Conservation (phyloP, 2,888 invertebrate genomes). For the Neoitamus cyanurus region DNA sequence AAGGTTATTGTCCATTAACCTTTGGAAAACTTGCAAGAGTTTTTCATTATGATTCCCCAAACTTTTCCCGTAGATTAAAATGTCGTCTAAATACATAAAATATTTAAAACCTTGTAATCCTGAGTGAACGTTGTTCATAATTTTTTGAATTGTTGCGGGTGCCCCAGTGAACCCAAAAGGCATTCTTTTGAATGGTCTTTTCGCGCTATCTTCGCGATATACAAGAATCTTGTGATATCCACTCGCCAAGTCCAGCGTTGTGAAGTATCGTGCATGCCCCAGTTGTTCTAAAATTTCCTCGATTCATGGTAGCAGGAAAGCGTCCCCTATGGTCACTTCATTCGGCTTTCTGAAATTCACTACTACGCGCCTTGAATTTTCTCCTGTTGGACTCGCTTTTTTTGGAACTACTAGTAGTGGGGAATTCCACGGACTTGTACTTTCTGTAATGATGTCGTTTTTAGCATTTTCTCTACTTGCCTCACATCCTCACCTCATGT, state of each 20-base stretch:
- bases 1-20: constrained; percentile 53
- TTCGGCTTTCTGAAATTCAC: constrained; percentile 21
- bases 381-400: background rate
- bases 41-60: constrained; percentile 37
- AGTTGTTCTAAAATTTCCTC: background rate
- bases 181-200: constrained; percentile 50
- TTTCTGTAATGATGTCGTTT: background rate
- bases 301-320: constrained; percentile 52
- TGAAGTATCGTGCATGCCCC: background rate
- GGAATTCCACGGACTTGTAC: background rate
- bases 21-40: constrained; percentile 51
- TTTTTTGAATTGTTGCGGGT: background rate
- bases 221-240: constrained; percentile 47
- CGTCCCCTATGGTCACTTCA: background rate
- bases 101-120: constrained; percentile 34
- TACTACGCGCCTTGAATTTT: background rate
- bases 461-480: no score
- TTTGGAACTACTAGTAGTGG: background rate
- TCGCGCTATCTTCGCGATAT: constrained; percentile 23
- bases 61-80: constrained; percentile 37
- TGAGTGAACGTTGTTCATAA: constrained; percentile 35
- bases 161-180: background rate
- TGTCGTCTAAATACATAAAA: constrained; percentile 43
- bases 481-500: no score
- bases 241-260: background rate